Conservation (phyloP, 1,140 invertebrate species). For the Calliphora vicina region DNA sequence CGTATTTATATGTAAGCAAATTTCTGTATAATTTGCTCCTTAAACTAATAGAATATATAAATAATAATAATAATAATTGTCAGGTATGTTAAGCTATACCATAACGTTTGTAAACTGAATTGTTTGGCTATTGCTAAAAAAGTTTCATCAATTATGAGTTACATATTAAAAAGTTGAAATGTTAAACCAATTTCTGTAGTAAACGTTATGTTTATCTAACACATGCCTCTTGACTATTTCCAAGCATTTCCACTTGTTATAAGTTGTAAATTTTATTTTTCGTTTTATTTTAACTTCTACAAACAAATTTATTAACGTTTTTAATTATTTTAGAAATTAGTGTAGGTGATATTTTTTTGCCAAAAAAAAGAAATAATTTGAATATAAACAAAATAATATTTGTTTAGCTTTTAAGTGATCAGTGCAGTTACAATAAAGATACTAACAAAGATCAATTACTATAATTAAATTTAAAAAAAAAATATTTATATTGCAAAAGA, state of each 20-base stretch:
- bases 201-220: too few species aligned
- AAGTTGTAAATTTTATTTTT: too few species aligned
- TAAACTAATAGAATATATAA: too few species aligned
- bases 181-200: too few species aligned
- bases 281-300: neutral
- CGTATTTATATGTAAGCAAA: conserved; percentile 83
- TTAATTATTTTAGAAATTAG: neutral
- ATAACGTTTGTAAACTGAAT: too few species aligned
- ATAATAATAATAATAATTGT: too few species aligned
- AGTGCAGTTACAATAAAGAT: conserved; percentile 29
- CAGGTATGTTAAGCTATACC: too few species aligned
- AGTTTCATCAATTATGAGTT: too few species aligned
- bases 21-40: neutral
- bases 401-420: conserved; percentile 34
- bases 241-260: neutral
- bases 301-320: neutral
- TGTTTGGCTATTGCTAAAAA: too few species aligned
- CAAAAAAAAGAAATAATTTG: neutral
- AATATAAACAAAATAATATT: neutral
- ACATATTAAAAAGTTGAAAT: too few species aligned
- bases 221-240: neutral
- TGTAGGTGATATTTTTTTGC: neutral
- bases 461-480: too few species aligned
- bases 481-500: too few species aligned
- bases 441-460: neutral